Evolutionary conservation across 2,113 vertebrate species (phyloP), one percentile per base, ranked within the genome.

Genomic region (Potamarius usumacintae): DNA sequence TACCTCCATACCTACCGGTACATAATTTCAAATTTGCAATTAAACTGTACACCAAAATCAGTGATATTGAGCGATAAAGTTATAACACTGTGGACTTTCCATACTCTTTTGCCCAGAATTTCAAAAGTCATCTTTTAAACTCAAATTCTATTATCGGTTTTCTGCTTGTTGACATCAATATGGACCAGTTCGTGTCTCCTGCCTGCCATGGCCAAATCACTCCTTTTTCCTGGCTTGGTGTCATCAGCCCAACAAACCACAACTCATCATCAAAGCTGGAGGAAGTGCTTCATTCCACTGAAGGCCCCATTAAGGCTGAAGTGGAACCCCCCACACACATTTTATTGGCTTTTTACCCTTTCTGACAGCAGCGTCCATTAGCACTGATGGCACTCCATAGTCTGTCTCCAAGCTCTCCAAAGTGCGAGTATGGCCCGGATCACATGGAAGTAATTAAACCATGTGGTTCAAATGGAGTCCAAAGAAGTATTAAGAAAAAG

Each of bases 301-400:
- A 93, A 81, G 92, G 85, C 94, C 93, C 94, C 95, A 96, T 95
- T 96, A 95, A 96, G 96, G 95, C 94, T 92, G 93, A 94, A 94
- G 95, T 92, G 91, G 92, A 93, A 92, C 93, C 88, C 93, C 93
- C 92, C 62, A 87, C 87, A 74, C 89, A 93, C 91, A 92, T 95
- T 96, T 96, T 96, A 96, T 96, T 95, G 95, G 95, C 93, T 89
- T 95, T 96, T 95, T 85, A 87, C 85, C 85, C 94, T 94, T 96
- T 95, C 95, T 95, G 91, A 89, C 91, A 94, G 95, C 95, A 94
- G 94, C 95, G 94, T 94, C 94, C 95, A 96, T 95, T 96, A 96
- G 96, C 95, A 95, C 93, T 96, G 95, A 95, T 95, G 94, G 88
- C 92, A 92, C 94, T 95, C 95, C 95, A 96, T 96, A 96, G 94